These are phyloP conservation scores for Drosophila aff. DNA, from an alignment of 1,140 invertebrate genomes.

Conservation along the genomic window DNA sequence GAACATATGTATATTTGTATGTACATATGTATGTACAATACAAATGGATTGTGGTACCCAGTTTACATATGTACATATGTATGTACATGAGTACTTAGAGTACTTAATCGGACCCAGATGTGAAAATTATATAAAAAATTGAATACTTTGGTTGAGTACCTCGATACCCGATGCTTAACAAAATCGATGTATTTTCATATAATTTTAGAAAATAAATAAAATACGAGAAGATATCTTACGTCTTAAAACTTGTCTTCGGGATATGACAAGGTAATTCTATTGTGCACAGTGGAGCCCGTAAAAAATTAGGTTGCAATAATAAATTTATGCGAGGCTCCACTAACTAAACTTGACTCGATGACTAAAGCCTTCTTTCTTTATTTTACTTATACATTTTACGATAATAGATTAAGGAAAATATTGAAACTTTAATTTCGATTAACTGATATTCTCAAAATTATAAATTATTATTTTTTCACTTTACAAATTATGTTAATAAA, in stretches of 20 bases:
- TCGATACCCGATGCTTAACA: not conserved
- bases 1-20: conserved; percentile 14
- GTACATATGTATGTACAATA: conserved; percentile 5
- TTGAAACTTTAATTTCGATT: too few relatives aligned
- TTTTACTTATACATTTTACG: too few relatives aligned
- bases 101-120: conserved; percentile 28
- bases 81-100: conserved; percentile 10
- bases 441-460: too few relatives aligned
- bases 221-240: too few relatives aligned
- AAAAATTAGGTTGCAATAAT: not conserved
- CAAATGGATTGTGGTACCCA: conserved; percentile 1
- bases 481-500: too few relatives aligned
- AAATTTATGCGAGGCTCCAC: too few relatives aligned
- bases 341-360: too few relatives aligned
- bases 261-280: not conserved
- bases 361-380: too few relatives aligned
- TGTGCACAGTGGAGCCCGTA: not conserved
- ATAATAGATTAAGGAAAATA: too few relatives aligned
- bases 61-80: not conserved
- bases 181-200: not conserved
- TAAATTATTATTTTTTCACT: too few relatives aligned
- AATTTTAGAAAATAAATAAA: not conserved
- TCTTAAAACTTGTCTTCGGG: not conserved
- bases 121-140: conserved; percentile 4
- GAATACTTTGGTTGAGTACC: not conserved